Evolutionary conservation across 2,797 vertebrate genomes (phyloP).

Genomic region (Sylvilagus floridanus): DNA sequence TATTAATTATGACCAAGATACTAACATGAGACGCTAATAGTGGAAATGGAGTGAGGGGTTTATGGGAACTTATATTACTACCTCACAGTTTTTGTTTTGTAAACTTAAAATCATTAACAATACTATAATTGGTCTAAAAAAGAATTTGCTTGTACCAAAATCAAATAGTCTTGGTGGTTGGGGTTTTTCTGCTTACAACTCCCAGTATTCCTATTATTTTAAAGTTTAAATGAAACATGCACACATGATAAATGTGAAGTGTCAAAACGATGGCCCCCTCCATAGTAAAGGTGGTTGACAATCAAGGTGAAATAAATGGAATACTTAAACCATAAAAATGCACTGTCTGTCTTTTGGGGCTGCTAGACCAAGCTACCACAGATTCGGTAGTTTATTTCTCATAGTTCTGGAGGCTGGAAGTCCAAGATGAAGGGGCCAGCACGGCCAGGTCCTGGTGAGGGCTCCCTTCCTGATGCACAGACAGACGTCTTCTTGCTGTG

Average conservation of each 20-base stretch:
- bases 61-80: too few species aligned
- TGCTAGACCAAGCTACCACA: neutral
- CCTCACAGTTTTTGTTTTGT: too few species aligned
- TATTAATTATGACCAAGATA: too few species aligned
- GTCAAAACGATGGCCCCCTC: neutral
- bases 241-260: neutral
- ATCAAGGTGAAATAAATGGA: neutral
- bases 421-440: neutral
- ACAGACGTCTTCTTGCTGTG: neutral
- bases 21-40: too few species aligned
- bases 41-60: too few species aligned
- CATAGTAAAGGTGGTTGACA: constrained; percentile 26
- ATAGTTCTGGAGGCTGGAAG: neutral
- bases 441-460: neutral
- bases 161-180: neutral
- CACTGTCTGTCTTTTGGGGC: neutral
- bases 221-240: constrained; percentile 5
- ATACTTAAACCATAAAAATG: neutral
- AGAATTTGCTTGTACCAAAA: constrained; percentile 31
- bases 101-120: too few species aligned
- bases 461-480: neutral
- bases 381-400: neutral
- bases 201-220: constrained; percentile 4
- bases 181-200: neutral
- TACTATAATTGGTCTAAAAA: neutral